Evolutionary conservation across 2,888 invertebrate species (phyloP).

Genomic region (Elmis aenea): DNA sequence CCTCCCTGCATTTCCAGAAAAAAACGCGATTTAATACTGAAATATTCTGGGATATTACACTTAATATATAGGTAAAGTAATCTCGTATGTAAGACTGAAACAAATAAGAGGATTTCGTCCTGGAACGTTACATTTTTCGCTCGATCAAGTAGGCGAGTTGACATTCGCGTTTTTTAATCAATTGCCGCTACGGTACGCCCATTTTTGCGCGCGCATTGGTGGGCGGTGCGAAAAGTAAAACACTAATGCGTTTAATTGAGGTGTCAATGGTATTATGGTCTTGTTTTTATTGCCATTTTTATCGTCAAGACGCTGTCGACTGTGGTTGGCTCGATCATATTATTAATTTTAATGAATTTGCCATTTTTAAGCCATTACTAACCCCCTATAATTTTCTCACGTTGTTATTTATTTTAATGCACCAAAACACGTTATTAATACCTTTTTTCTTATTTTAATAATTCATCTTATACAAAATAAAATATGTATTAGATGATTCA

Average conservation of each 20-base stretch:
- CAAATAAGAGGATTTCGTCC: conserved; percentile 39
- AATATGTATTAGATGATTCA: too few species aligned
- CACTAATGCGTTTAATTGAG: conserved; percentile 36
- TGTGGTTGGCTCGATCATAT: too few species aligned
- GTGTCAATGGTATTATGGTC: conserved; percentile 32
- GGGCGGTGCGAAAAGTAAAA: conserved; percentile 29
- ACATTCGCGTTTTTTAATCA: conserved; percentile 26
- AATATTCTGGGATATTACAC: conserved; percentile 39
- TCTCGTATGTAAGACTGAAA: too few species aligned
- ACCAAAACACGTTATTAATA: too few species aligned
- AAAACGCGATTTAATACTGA: conserved; percentile 7
- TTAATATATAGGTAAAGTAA: conserved; percentile 34
- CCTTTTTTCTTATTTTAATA: too few species aligned
- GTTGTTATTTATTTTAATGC: too few species aligned
- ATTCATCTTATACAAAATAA: too few species aligned
- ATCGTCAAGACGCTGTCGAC: too few species aligned
- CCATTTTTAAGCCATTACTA: too few species aligned
- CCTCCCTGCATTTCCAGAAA: conserved; percentile 33
- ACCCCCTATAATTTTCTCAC: too few species aligned
- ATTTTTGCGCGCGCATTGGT: conserved; percentile 34
- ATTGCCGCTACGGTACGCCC: conserved; percentile 30
- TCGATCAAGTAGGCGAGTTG: conserved; percentile 35
- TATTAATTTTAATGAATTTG: too few species aligned
- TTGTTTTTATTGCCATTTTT: conserved; percentile 30
- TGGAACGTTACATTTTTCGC: conserved; percentile 29